Conservation (phyloP, 2,113 vertebrate species). For the Deroptyus accipitrinus region DNA sequence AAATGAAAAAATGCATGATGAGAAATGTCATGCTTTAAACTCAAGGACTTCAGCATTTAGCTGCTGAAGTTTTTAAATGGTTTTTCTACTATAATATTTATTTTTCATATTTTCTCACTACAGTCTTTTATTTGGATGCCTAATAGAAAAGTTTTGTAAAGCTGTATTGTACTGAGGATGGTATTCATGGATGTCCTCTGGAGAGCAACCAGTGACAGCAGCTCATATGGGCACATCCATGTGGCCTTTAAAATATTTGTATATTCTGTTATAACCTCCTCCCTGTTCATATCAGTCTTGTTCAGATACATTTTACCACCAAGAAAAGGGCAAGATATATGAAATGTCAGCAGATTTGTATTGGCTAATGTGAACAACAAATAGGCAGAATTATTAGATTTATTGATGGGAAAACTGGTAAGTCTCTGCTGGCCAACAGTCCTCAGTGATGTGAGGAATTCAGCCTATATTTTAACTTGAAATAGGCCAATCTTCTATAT, state of each 20-base stretch:
- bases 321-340: neutral
- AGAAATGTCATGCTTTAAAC: neutral
- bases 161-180: neutral
- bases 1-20: neutral
- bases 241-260: neutral
- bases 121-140: neutral
- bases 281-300: neutral
- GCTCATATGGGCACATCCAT: accelerated
- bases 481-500: neutral
- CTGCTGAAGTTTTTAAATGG: neutral
- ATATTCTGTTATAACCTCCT: neutral
- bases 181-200: neutral
- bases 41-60: neutral
- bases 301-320: neutral
- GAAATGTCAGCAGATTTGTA: neutral
- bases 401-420: neutral
- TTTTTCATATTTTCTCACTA: neutral
- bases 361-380: neutral
- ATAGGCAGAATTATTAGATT: neutral
- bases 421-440: neutral
- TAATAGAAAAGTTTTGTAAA: neutral
- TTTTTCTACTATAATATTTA: neutral
- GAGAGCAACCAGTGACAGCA: neutral
- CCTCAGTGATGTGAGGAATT: neutral
- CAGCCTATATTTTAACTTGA: neutral